A percentile compares a stretch with the other conserved stretches of the same genome.
Evolutionary conservation across 2,797 vertebrate genomes (phyloP).

Genomic region (Clarias fuscus): DNA sequence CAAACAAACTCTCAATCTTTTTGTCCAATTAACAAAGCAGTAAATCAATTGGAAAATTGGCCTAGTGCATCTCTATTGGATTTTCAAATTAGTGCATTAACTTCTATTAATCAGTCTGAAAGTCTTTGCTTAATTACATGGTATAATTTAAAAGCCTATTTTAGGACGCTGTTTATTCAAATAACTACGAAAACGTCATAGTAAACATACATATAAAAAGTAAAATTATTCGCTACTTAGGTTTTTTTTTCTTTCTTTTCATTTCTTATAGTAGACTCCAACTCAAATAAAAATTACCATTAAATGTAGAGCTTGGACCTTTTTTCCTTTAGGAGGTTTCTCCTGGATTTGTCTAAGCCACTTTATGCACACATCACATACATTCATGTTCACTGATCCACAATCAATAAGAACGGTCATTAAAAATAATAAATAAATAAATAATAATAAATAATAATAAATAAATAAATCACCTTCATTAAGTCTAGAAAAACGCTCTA

Average conservation of each 20-base stretch:
- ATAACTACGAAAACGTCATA: conserved; percentile 18
- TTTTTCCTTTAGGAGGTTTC: background rate
- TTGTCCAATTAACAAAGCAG: background rate
- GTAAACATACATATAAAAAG: conserved; percentile 34
- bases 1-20: background rate
- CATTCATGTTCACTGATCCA: conserved; percentile 15
- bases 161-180: conserved; percentile 3
- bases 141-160: conserved; percentile 6
- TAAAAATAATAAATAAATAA: background rate
- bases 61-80: background rate
- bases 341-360: conserved; percentile 29
- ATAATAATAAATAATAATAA: background rate
- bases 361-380: background rate
- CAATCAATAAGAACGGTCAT: conserved; percentile 10
- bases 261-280: conserved; percentile 29
- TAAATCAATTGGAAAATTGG: background rate
- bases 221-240: background rate
- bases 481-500: conserved; percentile 36
- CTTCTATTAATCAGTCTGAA: background rate
- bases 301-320: conserved; percentile 5
- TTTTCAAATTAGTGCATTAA: conserved; percentile 16
- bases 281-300: conserved; percentile 12
- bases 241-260: background rate
- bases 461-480: background rate
- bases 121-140: background rate